Base-by-base conservation (phyloP, 2,888 invertebrate genomes). In the Drosophila histrio region DNA sequence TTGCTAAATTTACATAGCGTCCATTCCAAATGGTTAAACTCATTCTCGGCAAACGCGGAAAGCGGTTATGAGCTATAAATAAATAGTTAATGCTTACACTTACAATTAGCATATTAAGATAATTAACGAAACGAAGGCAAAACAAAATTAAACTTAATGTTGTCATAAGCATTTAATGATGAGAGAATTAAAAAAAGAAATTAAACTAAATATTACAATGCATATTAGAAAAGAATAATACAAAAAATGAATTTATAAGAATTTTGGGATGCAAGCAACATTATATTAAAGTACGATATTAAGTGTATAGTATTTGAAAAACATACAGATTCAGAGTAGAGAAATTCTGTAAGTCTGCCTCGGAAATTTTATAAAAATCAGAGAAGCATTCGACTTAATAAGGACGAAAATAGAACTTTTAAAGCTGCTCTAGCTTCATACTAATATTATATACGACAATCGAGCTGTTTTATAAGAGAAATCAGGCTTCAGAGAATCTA, bases 1-100 rank as follows among this genome's bases (percentile, higher is more conserved):
- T 61, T 38, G 70, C 61, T 39, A 53, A 61, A 72, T 62, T 69
- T 75, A 30, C 75, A 69, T 53, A 49, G 13, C 30, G n/a, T 2
- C 24, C 70, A 53, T 54, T 72, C 46, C 41, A 26, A 36, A 34
- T 46, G 38, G 32, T 64, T 68, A 19, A 43, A 38, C 53, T 36
- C 52, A 52, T 22, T 39, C 39, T 15, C 22, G 15, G 11, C 46
- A 61, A 61, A 9, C 22, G 24, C n/a, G 19, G 28, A 19, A n/a
- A 19, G 22, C 26, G 41, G 8, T 32, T 60, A 61, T 66, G 50
- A 36, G 41, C 21, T 49, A 28, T 30, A 41, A 56, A 44, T 50
- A 30, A 50, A 61, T 38, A 47, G 28, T 50, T 57, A 60, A 59
- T 52, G 52, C 41, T 34, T 1, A n/a, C 34, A 28, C 38, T 17